Base-by-base conservation (phyloP, 2,113 vertebrate species). In the Pteronura brasiliensis region DNA sequence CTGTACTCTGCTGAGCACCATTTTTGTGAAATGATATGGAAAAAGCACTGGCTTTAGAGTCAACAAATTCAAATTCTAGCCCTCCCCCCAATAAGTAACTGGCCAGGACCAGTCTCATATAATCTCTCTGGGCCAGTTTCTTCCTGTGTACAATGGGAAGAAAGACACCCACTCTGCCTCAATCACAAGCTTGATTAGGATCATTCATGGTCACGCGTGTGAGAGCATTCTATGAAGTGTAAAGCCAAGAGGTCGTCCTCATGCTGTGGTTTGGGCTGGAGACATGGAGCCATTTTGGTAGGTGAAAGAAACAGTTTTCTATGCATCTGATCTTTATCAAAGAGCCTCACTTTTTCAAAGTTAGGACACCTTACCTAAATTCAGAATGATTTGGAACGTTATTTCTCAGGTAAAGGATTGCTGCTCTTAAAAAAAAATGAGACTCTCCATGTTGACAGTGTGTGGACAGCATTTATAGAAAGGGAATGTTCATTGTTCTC, bases 1-100 rank as follows among this genome's bases (percentile, higher is more conserved):
- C 92, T 96, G 57, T 80, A 71, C 65, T 92, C 87, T 79, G 94
- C 87, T 90, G 77, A 97, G 82, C 63, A 83, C 55, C 29, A 25
- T 83, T 86, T 96, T 76, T 90, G 12, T 86, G 42, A 93, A 92
- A 90, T 82, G 61, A 57, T 42, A 14, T 29, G 82, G 79, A 63
- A 89, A 96, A 96, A 86, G 88, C 95, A 80, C 49, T 87, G 82
- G 61, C 67, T 94, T 88, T 31, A 14, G 31, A 39, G 11, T 34
- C 44, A 95, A 14, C 27, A 85, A 76, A 29, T 84, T 95, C 55
- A 61, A 63, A 79, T 61, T 88, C 85, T 85, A 31, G 17, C 69
- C 27, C 61, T 7, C 10, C 57, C 14, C 12, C 6, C 31, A 17
- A 0, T 49, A 85, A 36, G 47, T 42, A 82, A 27, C 21, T 67